Evolutionary conservation across 2,113 vertebrate genomes (phyloP), one percentile per base, ranked within the genome.

Genomic region (Thamnaconus septentrionalis): DNA sequence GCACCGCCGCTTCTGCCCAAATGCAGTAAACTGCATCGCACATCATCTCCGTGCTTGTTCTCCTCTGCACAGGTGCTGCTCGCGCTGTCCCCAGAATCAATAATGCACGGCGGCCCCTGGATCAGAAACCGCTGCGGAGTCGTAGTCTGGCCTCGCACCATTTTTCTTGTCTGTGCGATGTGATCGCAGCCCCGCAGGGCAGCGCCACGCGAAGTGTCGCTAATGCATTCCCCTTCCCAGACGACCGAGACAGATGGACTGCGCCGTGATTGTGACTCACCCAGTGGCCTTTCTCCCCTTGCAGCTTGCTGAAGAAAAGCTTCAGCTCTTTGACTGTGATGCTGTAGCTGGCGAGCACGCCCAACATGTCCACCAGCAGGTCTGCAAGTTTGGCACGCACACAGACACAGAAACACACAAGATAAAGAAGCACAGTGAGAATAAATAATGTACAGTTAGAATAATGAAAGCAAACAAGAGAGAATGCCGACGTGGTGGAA

Each of bases 231-330:
- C 81, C 78, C 45, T 56, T 45, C 68, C 56, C 44, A 70, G 76
- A 76, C 71, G 1, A 80, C 63, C 12, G 66, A 59, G 61, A 60
- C 69, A 12, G 69, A 79, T 70, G 60, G 18, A 51, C 47, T 8
- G 44, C 8, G 60, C 59, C 46, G 72, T 66, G 4, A 81, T 59
- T 83, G 0, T n/a, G 80, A 80, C 86, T 93, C 94, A 99, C 97
- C 97, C 97, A 99, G 90, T 94, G 95, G 83, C 93, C 93, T 88
- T 93, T 93, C 82, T 96, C 93, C 88, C 96, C 97, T 87, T 96
- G 96, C 72, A 99, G 93, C 81, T 96, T 97, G 91, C 97, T 98
- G 91, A 98, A 98, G 90, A 96, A 96, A 4, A 99, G 90, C 89
- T 98, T 99, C 49, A 99, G 89, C 75, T 99, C 97, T 67, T 95